Evolutionary conservation across 2,888 invertebrate species (phyloP).

Genomic region (Strigamia maritima): DNA sequence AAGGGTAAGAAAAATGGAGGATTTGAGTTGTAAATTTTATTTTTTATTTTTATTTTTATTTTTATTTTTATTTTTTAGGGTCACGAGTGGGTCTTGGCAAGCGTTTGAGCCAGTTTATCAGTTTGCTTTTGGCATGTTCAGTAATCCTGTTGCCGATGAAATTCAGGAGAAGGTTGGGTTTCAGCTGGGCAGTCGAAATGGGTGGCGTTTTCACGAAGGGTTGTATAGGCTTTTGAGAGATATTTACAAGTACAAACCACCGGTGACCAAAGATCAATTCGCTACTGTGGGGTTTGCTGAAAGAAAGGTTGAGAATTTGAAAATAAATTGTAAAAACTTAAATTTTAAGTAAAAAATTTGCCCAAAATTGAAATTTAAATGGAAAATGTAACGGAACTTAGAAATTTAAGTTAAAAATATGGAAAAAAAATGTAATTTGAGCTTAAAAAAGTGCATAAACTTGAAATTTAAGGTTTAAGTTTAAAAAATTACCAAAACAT

Average conservation of each 20-base stretch:
- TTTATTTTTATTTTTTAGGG: neutral
- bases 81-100: neutral
- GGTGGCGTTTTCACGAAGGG: conserved; percentile 31
- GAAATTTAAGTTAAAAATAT: too few relatives aligned
- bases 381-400: too few relatives aligned
- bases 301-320: conserved; percentile 33
- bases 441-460: too few relatives aligned
- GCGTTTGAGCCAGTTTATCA: conserved; percentile 32
- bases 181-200: neutral
- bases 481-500: too few relatives aligned
- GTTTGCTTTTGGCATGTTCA: neutral
- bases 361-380: too few relatives aligned
- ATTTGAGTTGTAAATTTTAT: too few relatives aligned
- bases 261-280: conserved; percentile 39
- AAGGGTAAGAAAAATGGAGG: conserved; percentile 23
- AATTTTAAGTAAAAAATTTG: too few relatives aligned
- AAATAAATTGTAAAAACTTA: too few relatives aligned
- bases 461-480: too few relatives aligned
- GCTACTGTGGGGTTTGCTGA: conserved; percentile 37
- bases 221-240: conserved; percentile 38
- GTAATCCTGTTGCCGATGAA: conserved; percentile 28
- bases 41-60: neutral
- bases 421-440: too few relatives aligned
- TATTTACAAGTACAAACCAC: conserved; percentile 39
- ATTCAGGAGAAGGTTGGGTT: conserved; percentile 32